A percentile compares a stretch with the other conserved stretches of the same genome.
Conservation (phyloP, 2,888 invertebrate genomes). For the Drosophila maculinotata region DNA sequence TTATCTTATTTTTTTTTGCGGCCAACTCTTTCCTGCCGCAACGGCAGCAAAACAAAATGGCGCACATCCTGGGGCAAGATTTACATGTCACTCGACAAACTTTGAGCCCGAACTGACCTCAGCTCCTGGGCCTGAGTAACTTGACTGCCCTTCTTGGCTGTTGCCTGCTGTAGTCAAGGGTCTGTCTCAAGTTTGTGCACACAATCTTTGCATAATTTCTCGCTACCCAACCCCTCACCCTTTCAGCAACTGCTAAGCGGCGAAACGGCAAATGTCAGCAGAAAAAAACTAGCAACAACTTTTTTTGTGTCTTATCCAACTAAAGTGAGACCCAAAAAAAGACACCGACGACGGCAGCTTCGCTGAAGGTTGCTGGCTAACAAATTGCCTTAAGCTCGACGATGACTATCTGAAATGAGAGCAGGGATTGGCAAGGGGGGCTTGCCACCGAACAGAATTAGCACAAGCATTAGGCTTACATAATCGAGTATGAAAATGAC, state of each 20-base stretch:
- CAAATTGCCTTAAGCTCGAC: constrained; percentile 46
- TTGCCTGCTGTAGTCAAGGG: constrained; percentile 24
- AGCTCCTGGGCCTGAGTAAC: constrained; percentile 37
- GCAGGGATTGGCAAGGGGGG: not conserved
- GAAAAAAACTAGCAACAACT: constrained; percentile 52
- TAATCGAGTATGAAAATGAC: constrained; percentile 40
- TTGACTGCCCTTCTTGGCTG: constrained; percentile 47
- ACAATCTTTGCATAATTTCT: constrained; percentile 78
- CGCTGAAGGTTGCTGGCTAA: constrained; percentile 24
- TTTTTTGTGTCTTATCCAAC: constrained; percentile 29
- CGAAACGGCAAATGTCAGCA: constrained; percentile 66
- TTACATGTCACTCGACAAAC: constrained; percentile 80
- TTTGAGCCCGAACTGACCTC: constrained; percentile 53
- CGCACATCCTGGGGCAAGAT: constrained; percentile 72
- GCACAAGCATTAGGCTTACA: constrained; percentile 43
- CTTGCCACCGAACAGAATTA: constrained; percentile 29
- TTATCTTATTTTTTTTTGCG: constrained; percentile 2
- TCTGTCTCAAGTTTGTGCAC: constrained; percentile 64
- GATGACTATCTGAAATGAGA: constrained; percentile 55
- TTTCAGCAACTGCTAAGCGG: constrained; percentile 35
- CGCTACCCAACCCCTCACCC: not conserved
- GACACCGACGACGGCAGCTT: constrained; percentile 15
- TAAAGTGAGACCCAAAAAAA: constrained; percentile 17
- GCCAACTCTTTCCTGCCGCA: constrained; percentile 59
- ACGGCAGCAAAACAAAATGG: constrained; percentile 54